Conservation (phyloP, 2,797 vertebrate species). For the Clarias laeviceps region DNA sequence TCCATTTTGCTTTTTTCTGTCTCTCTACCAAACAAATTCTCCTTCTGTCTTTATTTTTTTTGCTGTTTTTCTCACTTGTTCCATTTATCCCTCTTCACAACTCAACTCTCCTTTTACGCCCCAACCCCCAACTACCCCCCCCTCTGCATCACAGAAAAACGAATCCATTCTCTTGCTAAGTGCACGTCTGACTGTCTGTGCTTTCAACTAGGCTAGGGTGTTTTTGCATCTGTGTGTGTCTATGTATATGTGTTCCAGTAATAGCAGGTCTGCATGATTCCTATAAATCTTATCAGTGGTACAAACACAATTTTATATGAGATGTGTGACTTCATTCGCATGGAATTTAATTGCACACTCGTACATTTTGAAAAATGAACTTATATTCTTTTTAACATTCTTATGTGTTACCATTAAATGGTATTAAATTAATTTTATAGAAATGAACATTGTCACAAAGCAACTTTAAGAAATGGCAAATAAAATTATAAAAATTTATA, state of each 20-base stretch:
- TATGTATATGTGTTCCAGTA: not conserved
- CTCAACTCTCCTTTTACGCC: not conserved
- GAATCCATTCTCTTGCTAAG: slow-evolving; percentile 38
- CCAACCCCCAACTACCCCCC: too few species aligned
- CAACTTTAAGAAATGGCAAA: too few species aligned
- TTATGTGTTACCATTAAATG: too few species aligned
- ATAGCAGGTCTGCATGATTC: not conserved
- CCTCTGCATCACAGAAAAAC: slow-evolving; percentile 19
- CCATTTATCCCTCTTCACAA: not conserved
- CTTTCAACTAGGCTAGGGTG: not conserved
- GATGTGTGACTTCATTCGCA: not conserved
- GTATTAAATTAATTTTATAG: too few species aligned
- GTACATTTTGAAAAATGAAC: too few species aligned
- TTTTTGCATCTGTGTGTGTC: not conserved
- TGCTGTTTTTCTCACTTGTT: not conserved
- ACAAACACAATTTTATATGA: not conserved
- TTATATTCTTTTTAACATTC: too few species aligned
- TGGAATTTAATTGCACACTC: too few species aligned
- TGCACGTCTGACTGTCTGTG: slow-evolving; percentile 13
- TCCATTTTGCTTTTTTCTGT: not conserved
- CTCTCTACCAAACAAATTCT: not conserved
- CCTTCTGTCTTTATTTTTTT: not conserved
- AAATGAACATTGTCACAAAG: too few species aligned
- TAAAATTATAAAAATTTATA: too few species aligned
- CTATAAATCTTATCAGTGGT: not conserved